Conservation (phyloP, 2,113 vertebrate species). For the Pseudopipra pipra region DNA sequence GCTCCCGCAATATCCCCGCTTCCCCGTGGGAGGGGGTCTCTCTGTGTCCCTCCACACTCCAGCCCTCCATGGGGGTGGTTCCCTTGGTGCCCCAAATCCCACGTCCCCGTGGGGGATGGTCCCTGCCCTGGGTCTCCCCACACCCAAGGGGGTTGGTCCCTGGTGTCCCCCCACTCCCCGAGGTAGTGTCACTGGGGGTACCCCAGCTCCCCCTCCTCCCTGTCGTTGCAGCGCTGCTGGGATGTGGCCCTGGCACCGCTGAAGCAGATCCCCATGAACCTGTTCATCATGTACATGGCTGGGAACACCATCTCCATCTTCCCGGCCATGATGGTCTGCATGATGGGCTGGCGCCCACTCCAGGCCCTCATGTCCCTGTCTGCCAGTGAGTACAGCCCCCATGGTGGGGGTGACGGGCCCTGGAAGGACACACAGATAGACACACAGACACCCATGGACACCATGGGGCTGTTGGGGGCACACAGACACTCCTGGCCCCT, state of each 20-base stretch:
- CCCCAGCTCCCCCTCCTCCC: background rate
- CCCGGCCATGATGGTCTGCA: conserved; percentile 98
- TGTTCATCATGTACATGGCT: conserved; percentile 99
- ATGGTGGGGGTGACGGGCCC: background rate
- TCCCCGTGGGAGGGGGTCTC: background rate
- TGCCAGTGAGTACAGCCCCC: conserved; percentile 84
- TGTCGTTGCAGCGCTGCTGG: conserved; percentile 87
- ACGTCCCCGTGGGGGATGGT: background rate
- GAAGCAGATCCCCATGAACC: conserved; percentile 98
- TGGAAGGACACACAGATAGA: background rate
- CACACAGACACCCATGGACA: too few species aligned
- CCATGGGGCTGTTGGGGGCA: too few species aligned
- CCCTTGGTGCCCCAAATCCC: background rate
- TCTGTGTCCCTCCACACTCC: background rate
- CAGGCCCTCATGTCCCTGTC: conserved; percentile 97
- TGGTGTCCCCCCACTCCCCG: too few species aligned
- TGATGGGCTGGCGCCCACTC: conserved; percentile 99
- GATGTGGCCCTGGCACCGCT: conserved; percentile 93
- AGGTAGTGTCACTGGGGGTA: too few species aligned
- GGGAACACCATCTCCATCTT: conserved; percentile 99
- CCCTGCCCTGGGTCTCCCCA: background rate
- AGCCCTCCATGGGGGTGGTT: background rate
- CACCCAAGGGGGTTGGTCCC: too few species aligned
- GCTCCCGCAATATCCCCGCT: fast-evolving
- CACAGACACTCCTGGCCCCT: too few species aligned